phyloP scores from a whole-genome alignment of 2,797 vertebrate genomes.

The Oreonectes daqikongensis region DNA sequence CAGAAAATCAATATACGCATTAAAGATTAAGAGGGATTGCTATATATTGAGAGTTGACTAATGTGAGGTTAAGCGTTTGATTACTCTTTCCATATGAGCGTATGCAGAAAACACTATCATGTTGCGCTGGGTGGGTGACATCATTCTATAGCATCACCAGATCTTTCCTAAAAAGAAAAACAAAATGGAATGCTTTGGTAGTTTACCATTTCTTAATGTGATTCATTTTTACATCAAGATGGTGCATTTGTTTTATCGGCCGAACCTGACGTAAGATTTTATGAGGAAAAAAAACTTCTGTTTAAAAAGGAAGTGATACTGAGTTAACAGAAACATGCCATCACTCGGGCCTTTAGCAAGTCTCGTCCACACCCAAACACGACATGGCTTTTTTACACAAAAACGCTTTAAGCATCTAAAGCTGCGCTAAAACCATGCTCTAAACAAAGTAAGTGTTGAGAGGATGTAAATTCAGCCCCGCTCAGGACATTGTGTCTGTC shows the following conservation, averaged over 20 bases:
- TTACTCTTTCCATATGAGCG: slow-evolving; percentile 61
- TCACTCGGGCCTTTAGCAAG: slow-evolving; percentile 10
- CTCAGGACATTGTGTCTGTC: slow-evolving; percentile 9
- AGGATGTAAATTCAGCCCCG: not conserved
- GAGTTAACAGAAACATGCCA: slow-evolving; percentile 28
- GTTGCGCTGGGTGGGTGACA: slow-evolving; percentile 46
- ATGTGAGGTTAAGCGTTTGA: slow-evolving; percentile 76
- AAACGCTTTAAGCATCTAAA: slow-evolving; percentile 17
- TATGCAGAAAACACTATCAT: slow-evolving; percentile 31
- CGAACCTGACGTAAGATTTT: slow-evolving; percentile 4
- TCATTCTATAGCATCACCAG: slow-evolving; percentile 17
- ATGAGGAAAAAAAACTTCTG: not conserved
- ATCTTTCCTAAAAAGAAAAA: slow-evolving; percentile 18
- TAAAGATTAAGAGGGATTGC: slow-evolving; percentile 79
- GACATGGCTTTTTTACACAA: not conserved
- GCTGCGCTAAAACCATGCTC: not conserved
- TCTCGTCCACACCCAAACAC: slow-evolving; percentile 22
- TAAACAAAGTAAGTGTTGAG: slow-evolving; percentile 21
- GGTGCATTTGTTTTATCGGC: slow-evolving; percentile 16
- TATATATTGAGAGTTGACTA: slow-evolving; percentile 69
- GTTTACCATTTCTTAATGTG: not conserved
- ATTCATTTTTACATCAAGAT: not conserved
- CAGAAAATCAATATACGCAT: slow-evolving; percentile 74
- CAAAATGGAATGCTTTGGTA: not conserved
- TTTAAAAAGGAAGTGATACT: slow-evolving; percentile 55